Evolutionary conservation across 2,797 vertebrate genomes (phyloP).

Genomic region (Lithobates sylvaticus): DNA sequence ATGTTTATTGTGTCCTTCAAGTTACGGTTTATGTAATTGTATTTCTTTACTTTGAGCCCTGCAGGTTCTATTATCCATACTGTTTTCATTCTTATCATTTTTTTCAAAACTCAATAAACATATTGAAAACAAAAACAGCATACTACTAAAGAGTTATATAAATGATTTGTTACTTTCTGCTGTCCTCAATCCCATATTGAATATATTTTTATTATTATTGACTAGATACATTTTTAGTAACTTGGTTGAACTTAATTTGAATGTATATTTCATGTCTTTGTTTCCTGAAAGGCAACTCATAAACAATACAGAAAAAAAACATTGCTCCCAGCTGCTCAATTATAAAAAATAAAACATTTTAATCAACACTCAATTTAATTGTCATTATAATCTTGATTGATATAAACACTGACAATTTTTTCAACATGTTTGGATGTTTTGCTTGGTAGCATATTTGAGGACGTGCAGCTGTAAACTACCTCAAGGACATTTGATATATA

Average conservation of each 20-base stretch:
- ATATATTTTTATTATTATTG: slow-evolving; percentile 24
- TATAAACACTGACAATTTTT: slow-evolving; percentile 40
- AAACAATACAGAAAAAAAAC: slow-evolving; percentile 49
- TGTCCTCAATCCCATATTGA: slow-evolving; percentile 15
- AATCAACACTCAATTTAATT: slow-evolving; percentile 53
- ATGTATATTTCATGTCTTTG: slow-evolving; percentile 49
- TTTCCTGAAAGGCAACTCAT: slow-evolving; percentile 44
- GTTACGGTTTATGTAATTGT: too few relatives aligned
- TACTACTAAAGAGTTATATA: neutral
- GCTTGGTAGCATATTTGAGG: slow-evolving; percentile 1
- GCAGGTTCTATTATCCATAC: too few relatives aligned
- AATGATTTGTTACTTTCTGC: slow-evolving; percentile 40
- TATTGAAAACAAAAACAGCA: neutral
- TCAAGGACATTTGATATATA: slow-evolving; percentile 24
- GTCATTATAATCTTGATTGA: slow-evolving; percentile 55
- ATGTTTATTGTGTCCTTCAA: too few relatives aligned
- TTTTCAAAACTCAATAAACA: too few relatives aligned
- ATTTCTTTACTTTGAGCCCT: too few relatives aligned
- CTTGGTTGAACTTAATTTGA: slow-evolving; percentile 37
- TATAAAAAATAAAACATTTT: slow-evolving; percentile 58
- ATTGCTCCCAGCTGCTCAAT: slow-evolving; percentile 54
- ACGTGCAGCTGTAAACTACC: slow-evolving; percentile 24
- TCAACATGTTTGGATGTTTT: neutral
- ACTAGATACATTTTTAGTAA: slow-evolving; percentile 47
- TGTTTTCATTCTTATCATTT: too few relatives aligned